Evolutionary conservation across 2,113 vertebrate genomes (phyloP), one percentile per base, ranked within the genome.

Genomic region (Procavia capensis): DNA sequence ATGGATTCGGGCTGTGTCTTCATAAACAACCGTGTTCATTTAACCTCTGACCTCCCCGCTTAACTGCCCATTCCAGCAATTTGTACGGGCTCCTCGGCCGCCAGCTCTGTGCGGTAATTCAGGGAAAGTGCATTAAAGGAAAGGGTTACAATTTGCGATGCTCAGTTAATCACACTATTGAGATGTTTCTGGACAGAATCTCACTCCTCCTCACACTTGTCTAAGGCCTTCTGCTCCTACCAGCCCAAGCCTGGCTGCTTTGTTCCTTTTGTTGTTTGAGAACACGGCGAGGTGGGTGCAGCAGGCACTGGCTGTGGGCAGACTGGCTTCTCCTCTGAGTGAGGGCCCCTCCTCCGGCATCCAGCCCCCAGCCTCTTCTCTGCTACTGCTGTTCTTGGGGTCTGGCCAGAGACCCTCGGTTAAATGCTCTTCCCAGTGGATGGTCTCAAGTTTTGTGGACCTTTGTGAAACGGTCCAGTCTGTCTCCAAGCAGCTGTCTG

Each of bases 21-120:
- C 99, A 99, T 99, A 99, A 99, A 99, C 99, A 99, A 99, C 99
- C 98, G 98, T 99, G 99, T 99, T 99, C 99, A 99, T 99, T 99
- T 99, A 99, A 99, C 99, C 99, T 98, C 98, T 97, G 99, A 99
- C 99, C 99, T 98, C 98, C 96, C 95, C 98, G 99, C 99, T 99
- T 99, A 99, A 99, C 99, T 99, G 99, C 99, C 99, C 99, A 99
- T 99, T 98, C 99, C 99, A 99, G 99, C 99, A 99, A 99, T 99
- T 99, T 99, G 99, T 99, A 96, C 96, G 98, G 98, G 98, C 98
- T 98, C 98, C 99, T 98, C 98, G 97, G 97, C 97, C 95, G 90
- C 82, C 0, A 68, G 96, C 95, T 90, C 98, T 96, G 92, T 92
- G 88, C 61, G 98, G 97, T 94, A 98, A 97, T 98, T 98, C 98